phyloP scores from a whole-genome alignment of 2,113 vertebrate genomes.

The Mustela lutreola region DNA sequence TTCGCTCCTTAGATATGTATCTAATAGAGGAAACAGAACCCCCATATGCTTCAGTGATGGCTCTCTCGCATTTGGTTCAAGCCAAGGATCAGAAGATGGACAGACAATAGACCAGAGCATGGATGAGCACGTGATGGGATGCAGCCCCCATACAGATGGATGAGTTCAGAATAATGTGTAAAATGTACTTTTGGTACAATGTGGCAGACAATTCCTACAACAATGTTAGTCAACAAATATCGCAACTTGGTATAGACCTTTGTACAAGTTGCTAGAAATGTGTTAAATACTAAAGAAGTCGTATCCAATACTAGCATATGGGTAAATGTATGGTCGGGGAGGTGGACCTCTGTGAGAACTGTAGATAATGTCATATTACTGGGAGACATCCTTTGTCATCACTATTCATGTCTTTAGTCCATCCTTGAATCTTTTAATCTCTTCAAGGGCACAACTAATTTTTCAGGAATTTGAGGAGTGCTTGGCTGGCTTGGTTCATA shows the following conservation, averaged over 20 bases:
- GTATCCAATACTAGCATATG: background rate
- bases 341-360: background rate
- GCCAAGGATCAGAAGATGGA: background rate
- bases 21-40: background rate
- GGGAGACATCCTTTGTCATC: background rate
- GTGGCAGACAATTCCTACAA: background rate
- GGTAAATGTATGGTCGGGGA: background rate
- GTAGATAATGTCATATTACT: background rate
- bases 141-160: background rate
- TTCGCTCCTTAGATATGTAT: background rate
- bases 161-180: background rate
- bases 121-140: background rate
- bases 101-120: background rate
- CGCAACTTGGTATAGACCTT: background rate
- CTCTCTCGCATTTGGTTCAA: background rate
- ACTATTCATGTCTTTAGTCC: background rate
- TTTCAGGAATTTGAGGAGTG: background rate
- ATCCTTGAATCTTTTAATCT: conserved; percentile 14
- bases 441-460: background rate
- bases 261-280: background rate
- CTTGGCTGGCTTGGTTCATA: background rate
- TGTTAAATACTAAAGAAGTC: background rate
- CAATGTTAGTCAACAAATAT: background rate
- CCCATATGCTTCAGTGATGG: background rate
- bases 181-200: background rate